Percentiles rank a stretch among this genome's conserved stretches.
These are phyloP conservation scores for Halichoeres trimaculatus DNA, from an alignment of 2,113 vertebrate species.

Conservation along the genomic window DNA sequence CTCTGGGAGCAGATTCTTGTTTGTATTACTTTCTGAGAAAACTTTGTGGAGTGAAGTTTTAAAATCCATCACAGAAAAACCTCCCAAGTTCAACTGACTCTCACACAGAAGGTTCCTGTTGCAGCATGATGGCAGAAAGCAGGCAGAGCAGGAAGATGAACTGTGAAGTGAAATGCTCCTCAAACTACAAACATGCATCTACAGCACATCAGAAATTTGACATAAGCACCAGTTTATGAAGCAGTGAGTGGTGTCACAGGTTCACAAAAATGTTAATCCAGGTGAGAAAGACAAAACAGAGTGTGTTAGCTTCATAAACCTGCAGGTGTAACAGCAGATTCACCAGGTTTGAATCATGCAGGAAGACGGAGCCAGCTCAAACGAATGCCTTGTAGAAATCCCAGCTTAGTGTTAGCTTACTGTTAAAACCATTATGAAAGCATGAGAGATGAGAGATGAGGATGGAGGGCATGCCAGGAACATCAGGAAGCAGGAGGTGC, in stretches of 20 bases:
- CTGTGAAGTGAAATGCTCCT: not conserved
- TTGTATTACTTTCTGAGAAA: slow-evolving; percentile 9
- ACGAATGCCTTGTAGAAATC: slow-evolving; percentile 65
- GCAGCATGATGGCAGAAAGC: slow-evolving; percentile 5
- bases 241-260: too few species aligned
- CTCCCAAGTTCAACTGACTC: slow-evolving; percentile 7
- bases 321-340: slow-evolving; percentile 50
- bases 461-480: slow-evolving; percentile 69
- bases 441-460: slow-evolving; percentile 51
- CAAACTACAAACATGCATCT: slow-evolving; percentile 41
- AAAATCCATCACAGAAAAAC: slow-evolving; percentile 6
- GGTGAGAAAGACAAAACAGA: slow-evolving; percentile 60
- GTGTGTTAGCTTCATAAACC: slow-evolving; percentile 30
- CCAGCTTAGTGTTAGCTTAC: slow-evolving; percentile 49
- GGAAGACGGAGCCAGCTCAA: slow-evolving; percentile 59
- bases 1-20: slow-evolving; percentile 1
- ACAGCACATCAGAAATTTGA: not conserved
- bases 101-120: not conserved
- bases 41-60: slow-evolving; percentile 20
- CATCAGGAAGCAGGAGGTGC: slow-evolving; percentile 76
- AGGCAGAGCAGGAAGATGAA: not conserved
- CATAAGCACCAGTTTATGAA: not conserved
- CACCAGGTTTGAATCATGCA: slow-evolving; percentile 36
- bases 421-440: slow-evolving; percentile 47
- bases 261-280: not conserved